Evolutionary conservation across 2,888 invertebrate species (phyloP).

Genomic region (Nasonovia ribisnigri): DNA sequence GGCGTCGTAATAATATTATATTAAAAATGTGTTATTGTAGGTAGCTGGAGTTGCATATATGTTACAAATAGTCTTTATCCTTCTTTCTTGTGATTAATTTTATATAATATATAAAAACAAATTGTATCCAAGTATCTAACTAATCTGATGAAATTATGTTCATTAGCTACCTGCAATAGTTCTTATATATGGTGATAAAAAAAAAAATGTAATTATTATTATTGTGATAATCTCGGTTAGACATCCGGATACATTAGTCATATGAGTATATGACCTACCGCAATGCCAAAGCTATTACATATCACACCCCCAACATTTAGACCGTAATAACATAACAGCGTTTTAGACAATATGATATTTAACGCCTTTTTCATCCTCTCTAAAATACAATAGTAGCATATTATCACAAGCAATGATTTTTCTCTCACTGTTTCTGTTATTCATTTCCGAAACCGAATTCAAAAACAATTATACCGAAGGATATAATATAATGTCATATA

Average conservation of each 20-base stretch:
- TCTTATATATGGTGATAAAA: not conserved
- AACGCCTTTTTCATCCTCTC: slow-evolving; percentile 57
- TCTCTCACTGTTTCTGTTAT: slow-evolving; percentile 14
- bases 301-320: slow-evolving; percentile 59
- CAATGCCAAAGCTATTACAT: slow-evolving; percentile 56
- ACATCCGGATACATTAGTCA: slow-evolving; percentile 64
- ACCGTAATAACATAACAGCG: slow-evolving; percentile 37
- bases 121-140: not conserved
- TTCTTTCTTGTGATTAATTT: not conserved
- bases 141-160: slow-evolving; percentile 21
- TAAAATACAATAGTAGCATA: slow-evolving; percentile 41
- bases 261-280: slow-evolving; percentile 55
- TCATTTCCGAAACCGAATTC: slow-evolving; percentile 56
- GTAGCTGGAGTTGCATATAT: not conserved
- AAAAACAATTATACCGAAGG: slow-evolving; percentile 49
- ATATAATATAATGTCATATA: slow-evolving; percentile 26
- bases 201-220: slow-evolving; percentile 61
- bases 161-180: slow-evolving; percentile 23
- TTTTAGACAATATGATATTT: slow-evolving; percentile 64
- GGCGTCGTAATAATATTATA: not conserved
- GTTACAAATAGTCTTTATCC: not conserved
- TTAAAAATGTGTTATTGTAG: not conserved
- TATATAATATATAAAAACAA: slow-evolving; percentile 14
- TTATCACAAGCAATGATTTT: slow-evolving; percentile 37
- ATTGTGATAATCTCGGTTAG: slow-evolving; percentile 52